phyloP scores from a whole-genome alignment of 2,113 vertebrate genomes.

The Callipepla squamata region DNA sequence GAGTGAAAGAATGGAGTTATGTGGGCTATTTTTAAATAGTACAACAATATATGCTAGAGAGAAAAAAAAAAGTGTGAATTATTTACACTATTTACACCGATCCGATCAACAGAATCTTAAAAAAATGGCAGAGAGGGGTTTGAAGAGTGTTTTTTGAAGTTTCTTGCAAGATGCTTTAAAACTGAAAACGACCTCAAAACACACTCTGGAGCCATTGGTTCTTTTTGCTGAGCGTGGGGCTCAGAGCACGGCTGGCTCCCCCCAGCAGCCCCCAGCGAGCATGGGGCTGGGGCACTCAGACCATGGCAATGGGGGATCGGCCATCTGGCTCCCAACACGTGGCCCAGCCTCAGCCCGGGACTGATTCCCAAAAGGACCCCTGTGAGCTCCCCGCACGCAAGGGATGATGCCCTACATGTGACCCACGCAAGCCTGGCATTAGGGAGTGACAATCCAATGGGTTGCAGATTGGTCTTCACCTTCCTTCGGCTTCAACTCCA shows the following conservation, averaged over 20 bases:
- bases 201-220: not conserved
- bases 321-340: constrained; percentile 59
- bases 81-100: constrained; percentile 39
- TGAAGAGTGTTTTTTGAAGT: not conserved
- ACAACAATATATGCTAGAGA: constrained; percentile 21
- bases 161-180: not conserved
- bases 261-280: not conserved
- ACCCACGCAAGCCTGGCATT: not conserved
- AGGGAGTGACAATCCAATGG: not conserved
- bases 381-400: accelerated
- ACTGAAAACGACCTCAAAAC: not conserved
- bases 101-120: not conserved
- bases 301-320: constrained; percentile 53
- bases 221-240: not conserved
- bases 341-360: not conserved
- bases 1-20: constrained; percentile 53
- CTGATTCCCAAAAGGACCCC: not conserved
- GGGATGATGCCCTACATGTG: accelerated
- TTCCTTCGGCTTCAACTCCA: accelerated
- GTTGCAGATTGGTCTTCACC: not conserved
- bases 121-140: not conserved
- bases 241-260: not conserved
- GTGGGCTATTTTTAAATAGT: constrained; percentile 49
- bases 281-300: constrained; percentile 54
- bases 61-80: not conserved